These are phyloP conservation scores for Galemys pyrenaicus DNA, from an alignment of 2,113 vertebrate species.

Conservation along the genomic window DNA sequence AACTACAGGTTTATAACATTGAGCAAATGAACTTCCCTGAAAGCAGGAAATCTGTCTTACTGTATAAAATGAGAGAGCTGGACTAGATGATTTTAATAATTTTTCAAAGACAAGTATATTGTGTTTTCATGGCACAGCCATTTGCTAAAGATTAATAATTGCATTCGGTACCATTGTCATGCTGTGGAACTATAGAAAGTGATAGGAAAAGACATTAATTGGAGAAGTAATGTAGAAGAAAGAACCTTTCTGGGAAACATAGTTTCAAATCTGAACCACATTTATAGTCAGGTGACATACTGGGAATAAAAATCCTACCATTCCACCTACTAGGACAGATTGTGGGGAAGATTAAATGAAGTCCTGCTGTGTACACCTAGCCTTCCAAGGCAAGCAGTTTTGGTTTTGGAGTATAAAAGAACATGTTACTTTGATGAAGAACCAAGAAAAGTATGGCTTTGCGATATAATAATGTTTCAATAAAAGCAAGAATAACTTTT, in stretches of 20 bases:
- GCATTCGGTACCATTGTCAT: background rate
- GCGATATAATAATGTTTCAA: background rate
- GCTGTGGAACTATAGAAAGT: background rate
- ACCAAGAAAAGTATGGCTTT: background rate
- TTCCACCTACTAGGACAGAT: background rate
- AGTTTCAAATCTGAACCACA: background rate
- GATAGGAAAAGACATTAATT: background rate
- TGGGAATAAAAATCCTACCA: background rate
- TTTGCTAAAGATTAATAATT: background rate
- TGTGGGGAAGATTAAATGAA: background rate
- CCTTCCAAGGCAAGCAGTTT: background rate
- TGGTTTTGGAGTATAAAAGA: background rate
- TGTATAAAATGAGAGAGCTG: background rate
- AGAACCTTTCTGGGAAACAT: background rate
- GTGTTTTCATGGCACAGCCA: background rate
- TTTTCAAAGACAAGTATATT: background rate
- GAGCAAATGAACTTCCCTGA: background rate
- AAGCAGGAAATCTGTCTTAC: background rate
- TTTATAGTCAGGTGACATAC: background rate
- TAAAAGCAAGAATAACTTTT: background rate
- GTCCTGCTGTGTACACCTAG: background rate
- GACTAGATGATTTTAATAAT: background rate
- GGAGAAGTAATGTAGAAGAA: background rate
- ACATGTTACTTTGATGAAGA: constrained; percentile 42
- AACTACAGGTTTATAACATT: background rate